A percentile compares a stretch with the other conserved stretches of the same genome.
These are phyloP conservation scores for Amphiprion clarkii DNA, from an alignment of 2,797 vertebrate genomes.

Conservation along the genomic window DNA sequence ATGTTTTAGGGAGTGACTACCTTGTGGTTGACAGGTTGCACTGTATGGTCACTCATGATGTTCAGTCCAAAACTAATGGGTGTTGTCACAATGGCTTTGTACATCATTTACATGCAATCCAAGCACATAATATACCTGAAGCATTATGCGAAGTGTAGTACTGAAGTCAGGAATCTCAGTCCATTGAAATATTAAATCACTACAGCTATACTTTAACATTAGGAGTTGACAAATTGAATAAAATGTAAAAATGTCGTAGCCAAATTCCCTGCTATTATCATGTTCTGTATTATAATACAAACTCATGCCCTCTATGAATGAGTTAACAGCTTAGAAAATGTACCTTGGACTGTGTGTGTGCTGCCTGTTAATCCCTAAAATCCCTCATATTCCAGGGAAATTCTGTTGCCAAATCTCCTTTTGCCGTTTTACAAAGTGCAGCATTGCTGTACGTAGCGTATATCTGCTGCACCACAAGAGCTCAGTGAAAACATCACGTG, in stretches of 20 bases:
- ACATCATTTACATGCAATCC: no score
- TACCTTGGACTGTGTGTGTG: conserved; percentile 71
- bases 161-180: not conserved
- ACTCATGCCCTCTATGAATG: conserved; percentile 35
- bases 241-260: not conserved
- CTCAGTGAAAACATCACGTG: conserved; percentile 15
- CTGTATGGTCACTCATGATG: no score
- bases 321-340: conserved; percentile 61
- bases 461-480: conserved; percentile 11
- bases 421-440: conserved; percentile 35
- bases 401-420: conserved; percentile 66
- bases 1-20: no score
- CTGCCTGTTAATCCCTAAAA: conserved; percentile 73
- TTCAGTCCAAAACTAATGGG: no score
- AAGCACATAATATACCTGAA: not conserved
- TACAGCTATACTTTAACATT: not conserved
- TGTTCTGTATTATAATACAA: conserved; percentile 4
- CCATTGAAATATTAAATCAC: not conserved
- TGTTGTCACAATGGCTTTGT: no score
- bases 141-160: not conserved
- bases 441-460: not conserved
- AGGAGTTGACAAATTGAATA: not conserved
- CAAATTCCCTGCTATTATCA: conserved; percentile 2
- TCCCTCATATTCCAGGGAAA: conserved; percentile 73
- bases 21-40: no score